Conservation (phyloP, 2,113 vertebrate genomes). For the Urocynchramus pylzowi region DNA sequence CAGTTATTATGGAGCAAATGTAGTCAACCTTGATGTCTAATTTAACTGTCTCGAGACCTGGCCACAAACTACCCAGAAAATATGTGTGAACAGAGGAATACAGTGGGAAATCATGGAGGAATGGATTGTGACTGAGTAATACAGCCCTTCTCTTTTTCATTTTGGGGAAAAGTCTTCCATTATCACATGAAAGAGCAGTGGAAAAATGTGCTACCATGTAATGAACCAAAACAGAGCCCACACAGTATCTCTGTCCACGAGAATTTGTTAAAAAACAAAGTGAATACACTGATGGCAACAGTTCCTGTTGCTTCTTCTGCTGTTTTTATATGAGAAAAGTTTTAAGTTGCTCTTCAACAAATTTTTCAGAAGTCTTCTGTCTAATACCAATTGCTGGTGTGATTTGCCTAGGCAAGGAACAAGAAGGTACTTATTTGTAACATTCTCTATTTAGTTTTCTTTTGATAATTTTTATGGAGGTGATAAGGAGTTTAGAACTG, state of each 20-base stretch:
- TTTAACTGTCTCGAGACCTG: background rate
- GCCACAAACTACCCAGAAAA: background rate
- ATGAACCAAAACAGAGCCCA: background rate
- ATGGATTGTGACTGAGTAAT: background rate
- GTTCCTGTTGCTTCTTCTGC: slow-evolving; percentile 47
- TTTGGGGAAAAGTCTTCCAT: background rate
- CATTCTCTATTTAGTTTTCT: background rate
- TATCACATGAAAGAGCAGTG: background rate
- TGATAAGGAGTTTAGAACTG: background rate
- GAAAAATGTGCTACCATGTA: background rate
- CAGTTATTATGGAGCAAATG: background rate
- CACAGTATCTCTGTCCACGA: background rate
- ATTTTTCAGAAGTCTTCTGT: slow-evolving; percentile 59
- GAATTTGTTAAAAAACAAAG: background rate
- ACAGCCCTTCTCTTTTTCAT: background rate
- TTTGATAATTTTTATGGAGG: background rate
- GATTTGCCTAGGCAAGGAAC: slow-evolving; percentile 35
- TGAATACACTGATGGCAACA: background rate
- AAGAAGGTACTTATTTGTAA: background rate
- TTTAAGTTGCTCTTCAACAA: slow-evolving; percentile 54
- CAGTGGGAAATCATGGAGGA: background rate
- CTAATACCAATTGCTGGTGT: slow-evolving; percentile 9
- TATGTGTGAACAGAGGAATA: background rate
- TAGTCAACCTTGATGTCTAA: background rate
- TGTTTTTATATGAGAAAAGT: background rate